phyloP scores from a whole-genome alignment of 2,113 vertebrate species.

The Uria lomvia region DNA sequence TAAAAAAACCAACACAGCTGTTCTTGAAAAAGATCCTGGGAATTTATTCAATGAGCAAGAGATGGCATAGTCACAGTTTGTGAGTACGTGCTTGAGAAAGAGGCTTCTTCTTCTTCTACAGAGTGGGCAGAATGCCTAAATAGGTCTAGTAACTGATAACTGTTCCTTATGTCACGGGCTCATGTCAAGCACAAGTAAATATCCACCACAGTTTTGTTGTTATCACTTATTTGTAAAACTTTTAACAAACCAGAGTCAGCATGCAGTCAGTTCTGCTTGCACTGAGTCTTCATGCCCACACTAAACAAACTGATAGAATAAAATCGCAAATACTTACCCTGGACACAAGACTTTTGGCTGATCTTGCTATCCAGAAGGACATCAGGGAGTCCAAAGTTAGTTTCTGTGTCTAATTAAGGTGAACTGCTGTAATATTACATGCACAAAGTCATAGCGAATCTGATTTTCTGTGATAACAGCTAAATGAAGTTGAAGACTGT shows the following conservation, averaged over 20 bases:
- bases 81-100: not conserved
- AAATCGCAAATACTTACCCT: not conserved
- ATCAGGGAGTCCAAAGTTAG: not conserved
- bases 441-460: not conserved
- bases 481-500: not conserved
- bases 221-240: not conserved
- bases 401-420: slow-evolving; percentile 7
- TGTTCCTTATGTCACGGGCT: not conserved
- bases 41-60: not conserved
- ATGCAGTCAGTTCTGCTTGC: not conserved
- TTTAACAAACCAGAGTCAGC: not conserved
- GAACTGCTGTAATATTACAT: not conserved
- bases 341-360: not conserved
- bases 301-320: not conserved
- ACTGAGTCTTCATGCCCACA: not conserved
- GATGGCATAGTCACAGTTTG: not conserved
- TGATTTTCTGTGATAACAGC: not conserved
- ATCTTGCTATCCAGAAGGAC: not conserved
- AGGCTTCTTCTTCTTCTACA: not conserved
- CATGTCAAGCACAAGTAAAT: not conserved
- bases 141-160: not conserved
- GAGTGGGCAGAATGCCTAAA: not conserved
- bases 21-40: not conserved
- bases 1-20: not conserved
- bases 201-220: not conserved